Conservation (phyloP, 2,888 invertebrate species). For the Xiphydria camelus region DNA sequence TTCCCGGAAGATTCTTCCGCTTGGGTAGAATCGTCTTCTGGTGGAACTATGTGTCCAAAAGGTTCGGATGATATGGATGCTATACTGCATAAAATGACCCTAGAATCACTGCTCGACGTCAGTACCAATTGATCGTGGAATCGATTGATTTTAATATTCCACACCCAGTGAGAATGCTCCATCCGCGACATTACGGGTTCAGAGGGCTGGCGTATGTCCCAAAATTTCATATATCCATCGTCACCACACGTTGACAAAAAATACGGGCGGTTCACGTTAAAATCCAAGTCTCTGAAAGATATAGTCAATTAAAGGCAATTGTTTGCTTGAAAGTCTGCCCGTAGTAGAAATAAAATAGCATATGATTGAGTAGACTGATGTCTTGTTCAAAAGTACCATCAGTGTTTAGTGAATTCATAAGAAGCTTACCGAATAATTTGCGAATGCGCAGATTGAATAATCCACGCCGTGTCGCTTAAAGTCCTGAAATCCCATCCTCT, state of each 20-base stretch:
- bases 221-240: slow-evolving; percentile 92
- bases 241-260: slow-evolving; percentile 93
- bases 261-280: slow-evolving; percentile 97
- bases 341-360: too few relatives aligned
- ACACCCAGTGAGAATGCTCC: slow-evolving; percentile 92
- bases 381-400: too few relatives aligned
- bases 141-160: slow-evolving; percentile 93
- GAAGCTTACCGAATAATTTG: slow-evolving; percentile 79
- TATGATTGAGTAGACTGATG: too few relatives aligned
- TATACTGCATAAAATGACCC: slow-evolving; percentile 86
- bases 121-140: slow-evolving; percentile 95
- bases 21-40: slow-evolving; percentile 57
- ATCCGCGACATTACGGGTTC: slow-evolving; percentile 79
- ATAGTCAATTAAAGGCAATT: too few relatives aligned
- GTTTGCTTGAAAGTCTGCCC: too few relatives aligned
- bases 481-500: slow-evolving; percentile 85
- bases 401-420: too few relatives aligned
- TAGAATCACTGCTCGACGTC: slow-evolving; percentile 92
- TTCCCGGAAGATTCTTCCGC: slow-evolving; percentile 58
- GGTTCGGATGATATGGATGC: slow-evolving; percentile 87
- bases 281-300: slow-evolving; percentile 79
- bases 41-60: slow-evolving; percentile 62
- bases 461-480: slow-evolving; percentile 77
- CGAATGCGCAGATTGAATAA: slow-evolving; percentile 83
- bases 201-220: slow-evolving; percentile 87